Conservation (phyloP, 2,797 vertebrate genomes). For the Myoxocephalus aenaeus region DNA sequence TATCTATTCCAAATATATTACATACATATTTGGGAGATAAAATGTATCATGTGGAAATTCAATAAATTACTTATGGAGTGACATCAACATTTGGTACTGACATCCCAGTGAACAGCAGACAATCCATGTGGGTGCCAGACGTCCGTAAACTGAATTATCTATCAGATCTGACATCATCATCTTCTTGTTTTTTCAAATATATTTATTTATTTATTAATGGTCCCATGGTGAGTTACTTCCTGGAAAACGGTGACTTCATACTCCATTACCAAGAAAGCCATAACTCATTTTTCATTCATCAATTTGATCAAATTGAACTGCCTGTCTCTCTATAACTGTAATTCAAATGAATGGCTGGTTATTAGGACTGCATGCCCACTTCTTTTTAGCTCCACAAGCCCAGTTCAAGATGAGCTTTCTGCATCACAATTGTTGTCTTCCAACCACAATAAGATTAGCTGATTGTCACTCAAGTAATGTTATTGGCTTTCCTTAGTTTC, state of each 20-base stretch:
- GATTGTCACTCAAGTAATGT: neutral
- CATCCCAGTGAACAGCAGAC: neutral
- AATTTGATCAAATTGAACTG: neutral
- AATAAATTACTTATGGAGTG: conserved; percentile 5
- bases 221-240: neutral
- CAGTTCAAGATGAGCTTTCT: neutral
- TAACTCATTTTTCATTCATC: neutral
- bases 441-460: too few relatives aligned
- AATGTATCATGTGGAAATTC: neutral
- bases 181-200: neutral
- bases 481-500: neutral
- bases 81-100: too few relatives aligned
- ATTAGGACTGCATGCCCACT: neutral
- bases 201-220: neutral
- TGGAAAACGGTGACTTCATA: conserved; percentile 2
- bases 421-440: neutral
- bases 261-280: neutral
- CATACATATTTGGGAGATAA: neutral
- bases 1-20: neutral
- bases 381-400: neutral
- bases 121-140: neutral
- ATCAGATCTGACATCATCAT: neutral
- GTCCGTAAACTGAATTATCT: neutral
- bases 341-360: neutral
- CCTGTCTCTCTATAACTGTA: neutral